Percentiles rank a stretch among this genome's conserved stretches.
phyloP scores from a whole-genome alignment of 2,113 vertebrate species.

The Oophaga pumilio region DNA sequence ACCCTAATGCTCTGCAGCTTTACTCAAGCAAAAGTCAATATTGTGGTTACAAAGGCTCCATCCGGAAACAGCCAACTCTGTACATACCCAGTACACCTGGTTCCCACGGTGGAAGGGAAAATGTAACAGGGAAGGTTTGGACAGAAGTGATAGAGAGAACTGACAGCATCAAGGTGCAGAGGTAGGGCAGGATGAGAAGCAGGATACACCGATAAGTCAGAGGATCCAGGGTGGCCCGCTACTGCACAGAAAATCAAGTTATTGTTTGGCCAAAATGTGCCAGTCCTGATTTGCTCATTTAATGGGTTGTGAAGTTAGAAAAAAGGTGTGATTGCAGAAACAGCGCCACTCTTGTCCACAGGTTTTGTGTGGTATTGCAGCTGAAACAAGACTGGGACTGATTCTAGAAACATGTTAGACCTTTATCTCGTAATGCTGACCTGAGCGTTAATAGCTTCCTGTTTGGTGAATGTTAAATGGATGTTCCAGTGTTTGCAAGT shows the following conservation, averaged over 20 bases:
- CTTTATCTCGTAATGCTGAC: no score
- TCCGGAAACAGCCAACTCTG: not conserved
- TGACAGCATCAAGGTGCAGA: not conserved
- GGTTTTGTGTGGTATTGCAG: not conserved
- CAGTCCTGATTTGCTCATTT: not conserved
- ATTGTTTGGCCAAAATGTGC: not conserved
- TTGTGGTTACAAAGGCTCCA: not conserved
- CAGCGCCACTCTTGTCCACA: not conserved
- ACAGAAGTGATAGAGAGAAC: not conserved
- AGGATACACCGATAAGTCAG: not conserved
- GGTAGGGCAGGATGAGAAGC: not conserved
- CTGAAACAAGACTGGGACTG: not conserved
- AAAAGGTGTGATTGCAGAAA: not conserved
- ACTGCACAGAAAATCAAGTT: not conserved
- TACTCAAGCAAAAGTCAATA: conserved; percentile 23
- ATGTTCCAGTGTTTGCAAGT: no score
- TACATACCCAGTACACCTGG: not conserved
- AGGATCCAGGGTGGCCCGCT: not conserved
- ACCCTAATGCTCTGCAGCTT: conserved; percentile 4
- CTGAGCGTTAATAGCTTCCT: no score
- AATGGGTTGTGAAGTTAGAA: not conserved
- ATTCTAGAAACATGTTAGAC: not conserved
- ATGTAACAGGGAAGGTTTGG: not conserved
- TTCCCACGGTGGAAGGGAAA: conserved; percentile 5
- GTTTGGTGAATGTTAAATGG: no score